These are phyloP conservation scores for Nephrotoma flavescens DNA, from an alignment of 2,888 invertebrate genomes.

Conservation along the genomic window DNA sequence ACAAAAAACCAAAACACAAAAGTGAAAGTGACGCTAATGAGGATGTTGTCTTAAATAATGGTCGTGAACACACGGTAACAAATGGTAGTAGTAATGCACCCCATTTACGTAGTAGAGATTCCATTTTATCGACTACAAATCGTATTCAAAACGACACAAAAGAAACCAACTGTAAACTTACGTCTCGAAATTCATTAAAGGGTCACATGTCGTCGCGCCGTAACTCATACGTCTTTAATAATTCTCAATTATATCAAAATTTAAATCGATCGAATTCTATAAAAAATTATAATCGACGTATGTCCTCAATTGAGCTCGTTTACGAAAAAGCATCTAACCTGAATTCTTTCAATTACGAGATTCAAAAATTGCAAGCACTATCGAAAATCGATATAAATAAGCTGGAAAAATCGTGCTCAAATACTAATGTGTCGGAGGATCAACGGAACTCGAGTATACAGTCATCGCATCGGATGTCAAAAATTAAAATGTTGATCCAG, in stretches of 20 bases:
- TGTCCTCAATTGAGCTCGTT: conserved; percentile 30
- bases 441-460: conserved; percentile 12
- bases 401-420: conserved; percentile 28
- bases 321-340: conserved; percentile 30
- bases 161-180: conserved; percentile 31
- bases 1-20: conserved; percentile 34
- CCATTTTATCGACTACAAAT: conserved; percentile 42
- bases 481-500: conserved; percentile 39
- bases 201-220: conserved; percentile 23
- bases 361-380: conserved; percentile 25
- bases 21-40: conserved; percentile 35
- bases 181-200: conserved; percentile 51
- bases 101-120: conserved; percentile 39
- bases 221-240: conserved; percentile 28
- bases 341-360: conserved; percentile 29
- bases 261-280: conserved; percentile 25
- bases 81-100: conserved; percentile 37
- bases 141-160: conserved; percentile 66
- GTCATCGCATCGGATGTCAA: conserved; percentile 20
- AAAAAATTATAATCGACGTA: conserved; percentile 23
- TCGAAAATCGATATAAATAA: conserved; percentile 31
- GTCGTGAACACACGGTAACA: conserved; percentile 58
- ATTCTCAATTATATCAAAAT: conserved; percentile 30
- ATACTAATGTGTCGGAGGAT: conserved; percentile 25
- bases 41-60: conserved; percentile 50